These are phyloP conservation scores for Orycteropus afer DNA, from an alignment of 2,113 vertebrate species.

Conservation along the genomic window DNA sequence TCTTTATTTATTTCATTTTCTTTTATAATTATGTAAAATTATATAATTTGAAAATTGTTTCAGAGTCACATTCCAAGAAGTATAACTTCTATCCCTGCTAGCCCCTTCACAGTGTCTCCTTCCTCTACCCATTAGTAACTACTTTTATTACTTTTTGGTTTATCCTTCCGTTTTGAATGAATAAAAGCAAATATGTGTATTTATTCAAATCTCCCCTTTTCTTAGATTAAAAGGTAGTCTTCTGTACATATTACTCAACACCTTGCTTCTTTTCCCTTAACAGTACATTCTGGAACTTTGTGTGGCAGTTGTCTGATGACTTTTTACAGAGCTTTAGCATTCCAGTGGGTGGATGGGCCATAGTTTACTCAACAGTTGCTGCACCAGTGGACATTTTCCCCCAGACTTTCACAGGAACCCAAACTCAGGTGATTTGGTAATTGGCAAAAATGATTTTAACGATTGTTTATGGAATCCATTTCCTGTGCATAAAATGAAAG, in stretches of 20 bases:
- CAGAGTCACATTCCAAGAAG: not conserved
- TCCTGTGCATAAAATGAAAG: not conserved
- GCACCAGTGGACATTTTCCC: not conserved
- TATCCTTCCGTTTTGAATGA: too few species aligned
- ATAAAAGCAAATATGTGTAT: slow-evolving; percentile 19
- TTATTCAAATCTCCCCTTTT: not conserved
- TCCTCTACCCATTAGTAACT: not conserved
- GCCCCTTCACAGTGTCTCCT: not conserved
- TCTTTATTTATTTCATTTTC: not conserved
- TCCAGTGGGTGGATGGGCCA: not conserved
- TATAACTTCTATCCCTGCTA: not conserved
- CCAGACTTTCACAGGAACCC: not conserved
- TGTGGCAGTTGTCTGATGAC: not conserved
- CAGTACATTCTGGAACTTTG: not conserved
- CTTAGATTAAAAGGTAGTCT: not conserved
- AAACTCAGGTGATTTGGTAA: slow-evolving; percentile 5
- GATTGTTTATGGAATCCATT: not conserved
- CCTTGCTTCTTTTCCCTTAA: not conserved
- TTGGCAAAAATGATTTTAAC: slow-evolving; percentile 20
- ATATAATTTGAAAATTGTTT: too few species aligned
- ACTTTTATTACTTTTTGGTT: not conserved
- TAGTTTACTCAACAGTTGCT: not conserved
- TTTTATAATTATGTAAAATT: slow-evolving; percentile 29
- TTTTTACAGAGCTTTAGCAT: not conserved
- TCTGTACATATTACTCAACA: not conserved